Percentiles rank a stretch among this genome's conserved stretches.
phyloP scores from a whole-genome alignment of 2,888 invertebrate species.

The Dascillus cervinus region DNA sequence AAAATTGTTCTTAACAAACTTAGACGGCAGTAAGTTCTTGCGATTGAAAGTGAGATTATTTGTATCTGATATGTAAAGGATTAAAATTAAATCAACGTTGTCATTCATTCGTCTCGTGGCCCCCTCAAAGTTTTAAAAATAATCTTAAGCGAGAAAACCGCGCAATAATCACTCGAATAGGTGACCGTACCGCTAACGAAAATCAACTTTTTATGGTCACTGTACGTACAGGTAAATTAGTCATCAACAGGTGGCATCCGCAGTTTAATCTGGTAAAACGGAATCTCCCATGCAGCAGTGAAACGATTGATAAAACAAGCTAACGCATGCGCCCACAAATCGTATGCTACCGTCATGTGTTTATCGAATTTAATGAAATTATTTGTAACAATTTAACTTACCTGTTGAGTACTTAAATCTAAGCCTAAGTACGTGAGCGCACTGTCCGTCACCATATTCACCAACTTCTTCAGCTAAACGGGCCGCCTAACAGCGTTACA shows the following conservation, averaged over 20 bases:
- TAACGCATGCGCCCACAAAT: conserved; percentile 9
- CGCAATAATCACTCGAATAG: too few relatives aligned
- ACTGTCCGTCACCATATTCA: conserved; percentile 8
- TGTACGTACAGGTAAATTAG: conserved; percentile 5
- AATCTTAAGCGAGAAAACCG: too few relatives aligned
- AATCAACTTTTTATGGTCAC: neutral
- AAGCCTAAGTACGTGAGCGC: conserved; percentile 64
- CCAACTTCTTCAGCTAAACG: conserved; percentile 1
- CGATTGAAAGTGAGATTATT: too few relatives aligned
- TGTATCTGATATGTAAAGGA: too few relatives aligned
- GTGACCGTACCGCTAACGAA: too few relatives aligned
- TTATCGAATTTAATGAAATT: neutral
- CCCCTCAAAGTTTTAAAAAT: too few relatives aligned
- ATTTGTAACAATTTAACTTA: conserved; percentile 39
- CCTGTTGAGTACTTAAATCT: conserved; percentile 85
- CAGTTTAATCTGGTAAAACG: conserved; percentile 7
- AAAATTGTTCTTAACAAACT: too few relatives aligned
- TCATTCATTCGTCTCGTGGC: too few relatives aligned
- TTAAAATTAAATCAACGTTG: too few relatives aligned
- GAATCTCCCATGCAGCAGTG: conserved; percentile 3
- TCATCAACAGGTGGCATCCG: conserved; percentile 27
- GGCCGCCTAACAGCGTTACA: too few relatives aligned
- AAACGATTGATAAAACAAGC: conserved; percentile 10
- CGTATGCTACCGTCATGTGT: neutral
- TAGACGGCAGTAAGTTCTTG: too few relatives aligned